phyloP scores from a whole-genome alignment of 1,140 invertebrate genomes.

The Sminthurides bifidus region DNA sequence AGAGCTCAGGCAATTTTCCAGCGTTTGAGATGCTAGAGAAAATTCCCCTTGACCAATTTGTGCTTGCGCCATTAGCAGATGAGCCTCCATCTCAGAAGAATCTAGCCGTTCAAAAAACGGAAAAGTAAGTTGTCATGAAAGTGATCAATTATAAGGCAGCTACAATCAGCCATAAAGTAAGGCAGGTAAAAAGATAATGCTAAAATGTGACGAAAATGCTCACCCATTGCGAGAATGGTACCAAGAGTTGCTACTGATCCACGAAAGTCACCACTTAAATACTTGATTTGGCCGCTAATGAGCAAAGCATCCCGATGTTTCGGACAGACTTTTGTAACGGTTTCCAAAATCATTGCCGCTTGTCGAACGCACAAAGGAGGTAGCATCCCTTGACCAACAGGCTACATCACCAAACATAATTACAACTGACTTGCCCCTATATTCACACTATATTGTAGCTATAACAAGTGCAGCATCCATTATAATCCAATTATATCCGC shows the following conservation, averaged over 20 bases:
- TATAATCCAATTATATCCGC: too few species aligned
- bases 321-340: conserved; percentile 65
- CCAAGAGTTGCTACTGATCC: conserved; percentile 53
- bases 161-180: too few species aligned
- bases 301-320: conserved; percentile 61
- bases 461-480: too few species aligned
- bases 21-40: conserved; percentile 62
- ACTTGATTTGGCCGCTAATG: conserved; percentile 65
- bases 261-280: conserved; percentile 59
- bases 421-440: too few species aligned
- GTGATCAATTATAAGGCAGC: too few species aligned
- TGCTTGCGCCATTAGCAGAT: conserved; percentile 80
- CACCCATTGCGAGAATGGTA: conserved; percentile 52
- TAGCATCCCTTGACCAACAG: conserved; percentile 40
- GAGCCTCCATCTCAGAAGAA: conserved; percentile 62
- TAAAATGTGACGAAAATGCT: too few species aligned
- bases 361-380: conserved; percentile 39
- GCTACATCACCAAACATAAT: too few species aligned
- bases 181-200: too few species aligned
- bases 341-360: conserved; percentile 56
- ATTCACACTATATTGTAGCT: too few species aligned
- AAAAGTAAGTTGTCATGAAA: too few species aligned
- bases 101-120: conserved; percentile 42
- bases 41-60: conserved; percentile 57
- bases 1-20: conserved; percentile 78